Conservation (phyloP, 2,888 invertebrate species). For the Heliconius ethilla region DNA sequence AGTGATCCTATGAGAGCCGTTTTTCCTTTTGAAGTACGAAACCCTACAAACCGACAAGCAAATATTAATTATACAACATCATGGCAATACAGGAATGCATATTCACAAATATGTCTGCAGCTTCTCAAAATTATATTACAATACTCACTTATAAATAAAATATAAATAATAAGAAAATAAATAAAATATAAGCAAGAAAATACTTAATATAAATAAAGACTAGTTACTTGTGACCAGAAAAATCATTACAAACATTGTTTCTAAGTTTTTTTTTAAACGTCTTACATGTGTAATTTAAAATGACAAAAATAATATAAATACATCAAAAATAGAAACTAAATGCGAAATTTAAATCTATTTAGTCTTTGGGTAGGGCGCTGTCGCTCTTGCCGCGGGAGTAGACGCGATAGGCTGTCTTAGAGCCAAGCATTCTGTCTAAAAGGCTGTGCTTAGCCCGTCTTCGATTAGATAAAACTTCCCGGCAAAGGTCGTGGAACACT, state of each 20-base stretch:
- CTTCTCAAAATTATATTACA: not conserved
- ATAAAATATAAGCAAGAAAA: not conserved
- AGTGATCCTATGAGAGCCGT: too few relatives aligned
- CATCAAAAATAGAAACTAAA: conserved; percentile 43
- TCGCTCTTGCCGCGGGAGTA: conserved; percentile 94
- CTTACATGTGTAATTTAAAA: conserved; percentile 13
- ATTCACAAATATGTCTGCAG: conserved; percentile 1
- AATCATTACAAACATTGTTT: not conserved
- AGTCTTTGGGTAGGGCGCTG: conserved; percentile 92
- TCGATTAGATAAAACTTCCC: conserved; percentile 89
- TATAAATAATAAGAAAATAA: not conserved
- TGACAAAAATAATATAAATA: conserved; percentile 34
- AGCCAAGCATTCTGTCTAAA: conserved; percentile 91
- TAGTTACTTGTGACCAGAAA: not conserved
- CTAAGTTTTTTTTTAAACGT: not conserved
- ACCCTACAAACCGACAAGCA: not conserved
- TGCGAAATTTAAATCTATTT: conserved; percentile 48
- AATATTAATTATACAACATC: not conserved
- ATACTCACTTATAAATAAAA: not conserved
- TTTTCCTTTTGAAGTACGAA: too few relatives aligned
- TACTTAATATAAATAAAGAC: not conserved
- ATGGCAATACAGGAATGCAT: conserved; percentile 13
- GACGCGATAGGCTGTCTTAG: conserved; percentile 85
- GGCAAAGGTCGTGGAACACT: conserved; percentile 91
- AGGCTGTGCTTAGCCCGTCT: conserved; percentile 93